Evolutionary conservation across 2,797 vertebrate genomes (phyloP).

Genomic region (Ptychadena robeensis): DNA sequence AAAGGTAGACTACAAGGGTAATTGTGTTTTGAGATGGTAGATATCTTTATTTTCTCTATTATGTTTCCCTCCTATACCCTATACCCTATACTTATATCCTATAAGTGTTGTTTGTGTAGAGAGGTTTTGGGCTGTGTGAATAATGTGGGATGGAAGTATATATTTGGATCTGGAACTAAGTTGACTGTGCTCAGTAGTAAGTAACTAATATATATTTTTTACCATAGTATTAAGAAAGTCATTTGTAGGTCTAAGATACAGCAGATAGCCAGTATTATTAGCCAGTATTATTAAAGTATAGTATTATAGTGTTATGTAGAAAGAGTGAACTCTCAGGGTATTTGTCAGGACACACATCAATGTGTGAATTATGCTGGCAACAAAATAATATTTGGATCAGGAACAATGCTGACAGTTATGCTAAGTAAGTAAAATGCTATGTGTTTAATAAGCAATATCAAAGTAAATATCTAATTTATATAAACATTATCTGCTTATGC

Average conservation of each 20-base stretch:
- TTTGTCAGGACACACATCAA: conserved; percentile 34
- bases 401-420: conserved; percentile 23
- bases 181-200: conserved; percentile 35
- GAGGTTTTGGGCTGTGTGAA: conserved; percentile 14
- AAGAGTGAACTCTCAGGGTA: background rate
- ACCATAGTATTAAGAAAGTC: no score
- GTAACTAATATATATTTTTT: conserved; percentile 9
- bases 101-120: conserved; percentile 33
- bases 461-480: background rate
- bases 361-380: conserved; percentile 32
- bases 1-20: no score
- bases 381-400: conserved; percentile 43
- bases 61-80: no score
- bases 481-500: background rate
- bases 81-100: no score
- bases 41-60: no score
- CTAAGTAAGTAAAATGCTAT: conserved; percentile 23
- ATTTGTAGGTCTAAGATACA: no score
- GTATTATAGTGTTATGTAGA: no score
- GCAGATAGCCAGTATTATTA: no score
- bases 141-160: conserved; percentile 6
- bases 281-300: background rate
- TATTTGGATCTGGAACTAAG: conserved; percentile 34
- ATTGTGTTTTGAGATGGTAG: no score
- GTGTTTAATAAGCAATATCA: background rate